Base-by-base conservation (phyloP, 2,113 vertebrate genomes). In the Notechis scutatus region DNA sequence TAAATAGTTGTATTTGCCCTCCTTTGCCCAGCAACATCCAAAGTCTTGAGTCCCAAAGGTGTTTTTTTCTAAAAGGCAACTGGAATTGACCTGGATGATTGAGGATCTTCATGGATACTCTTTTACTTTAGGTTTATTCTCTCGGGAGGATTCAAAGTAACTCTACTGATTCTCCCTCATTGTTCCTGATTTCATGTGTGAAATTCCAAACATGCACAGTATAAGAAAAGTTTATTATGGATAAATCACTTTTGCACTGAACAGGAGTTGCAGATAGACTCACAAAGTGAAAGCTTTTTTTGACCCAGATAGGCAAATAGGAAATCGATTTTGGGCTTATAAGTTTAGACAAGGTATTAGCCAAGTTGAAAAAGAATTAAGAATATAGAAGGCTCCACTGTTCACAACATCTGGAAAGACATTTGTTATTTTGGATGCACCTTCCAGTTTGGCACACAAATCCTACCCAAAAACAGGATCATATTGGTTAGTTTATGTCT, bases 381-480 rank as follows among this genome's bases (percentile, higher is more conserved):
- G n/a, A 74, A 74, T 34, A 74, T 34, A 39, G 69, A 39, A 74
- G n/a, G 69, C 69, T 34, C 69, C n/a, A 18, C n/a, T 74, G n/a
- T n/a, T 74, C 15, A 74, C 69, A 34, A 20, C 85, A 45, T 23
- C 42, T 85, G 81, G 34, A 11, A 85, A 85, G 9, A 47, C 10
- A 47, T 47, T 86, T 74, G 42, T 47, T 86, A 45, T 5, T 74
- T 6, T 39, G 69, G n/a, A n/a, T 3, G n/a, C n/a, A 5, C 4
- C 1, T 42, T 21, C 11, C 4, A 4, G 2, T 57, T 11, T n/a
- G 9, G 85, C 45, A 8, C 6, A 45, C 21, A 14, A 15, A 86
- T 3, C 10, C 1, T 94, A 6, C 94, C 94, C 26, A 52, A 54
- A 42, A 96, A 94, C 3, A 95, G 89, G 26, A 94, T 91, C 56